phyloP scores from a whole-genome alignment of 2,797 vertebrate genomes.

The Acrossocheilus fasciatus region DNA sequence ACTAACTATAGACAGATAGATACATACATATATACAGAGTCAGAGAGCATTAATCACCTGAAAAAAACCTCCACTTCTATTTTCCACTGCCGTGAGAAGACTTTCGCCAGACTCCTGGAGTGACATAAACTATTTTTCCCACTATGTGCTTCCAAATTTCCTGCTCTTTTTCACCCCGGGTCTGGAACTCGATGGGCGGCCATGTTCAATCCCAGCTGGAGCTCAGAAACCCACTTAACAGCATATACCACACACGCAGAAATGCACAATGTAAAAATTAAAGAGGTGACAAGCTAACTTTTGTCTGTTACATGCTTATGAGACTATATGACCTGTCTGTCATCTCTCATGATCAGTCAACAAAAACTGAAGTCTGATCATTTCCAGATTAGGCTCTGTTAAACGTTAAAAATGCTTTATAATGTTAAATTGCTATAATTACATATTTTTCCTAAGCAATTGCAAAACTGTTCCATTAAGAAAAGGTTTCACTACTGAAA shows the following conservation, averaged over 20 bases:
- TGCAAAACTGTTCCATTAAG: neutral
- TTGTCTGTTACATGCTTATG: neutral
- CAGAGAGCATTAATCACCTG: constrained; percentile 56
- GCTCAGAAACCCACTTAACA: constrained; percentile 1
- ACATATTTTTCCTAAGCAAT: too few relatives aligned
- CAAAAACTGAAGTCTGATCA: neutral
- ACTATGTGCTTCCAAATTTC: constrained; percentile 56
- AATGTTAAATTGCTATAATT: neutral
- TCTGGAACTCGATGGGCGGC: neutral
- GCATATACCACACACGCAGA: constrained; percentile 8
- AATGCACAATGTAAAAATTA: neutral
- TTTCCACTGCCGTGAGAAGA: constrained; percentile 60
- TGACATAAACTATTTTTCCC: constrained; percentile 62
- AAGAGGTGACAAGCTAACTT: neutral
- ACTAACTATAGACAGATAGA: constrained; percentile 18
- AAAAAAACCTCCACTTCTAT: constrained; percentile 60
- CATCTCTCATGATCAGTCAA: neutral
- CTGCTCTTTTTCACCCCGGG: neutral
- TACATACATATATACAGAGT: constrained; percentile 29
- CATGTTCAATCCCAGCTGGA: constrained; percentile 35
- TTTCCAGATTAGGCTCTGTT: neutral
- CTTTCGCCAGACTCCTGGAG: constrained; percentile 59
- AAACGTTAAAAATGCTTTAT: neutral
- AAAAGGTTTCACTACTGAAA: neutral
- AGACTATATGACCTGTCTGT: neutral